Evolutionary conservation across 1,140 invertebrate species (phyloP), one percentile per base, ranked within the genome.

Genomic region (Zaprionus ornatus): DNA sequence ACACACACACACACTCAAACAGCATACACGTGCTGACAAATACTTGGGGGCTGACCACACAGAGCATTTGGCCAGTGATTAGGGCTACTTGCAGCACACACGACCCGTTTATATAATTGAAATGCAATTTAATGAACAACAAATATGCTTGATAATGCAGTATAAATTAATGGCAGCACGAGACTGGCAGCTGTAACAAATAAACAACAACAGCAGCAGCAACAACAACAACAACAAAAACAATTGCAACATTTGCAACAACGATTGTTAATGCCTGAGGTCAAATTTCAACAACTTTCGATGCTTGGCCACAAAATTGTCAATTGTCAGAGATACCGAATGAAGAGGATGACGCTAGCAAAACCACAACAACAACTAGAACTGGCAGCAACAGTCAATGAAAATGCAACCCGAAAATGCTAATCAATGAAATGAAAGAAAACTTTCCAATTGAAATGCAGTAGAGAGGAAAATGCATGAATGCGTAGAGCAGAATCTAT

Each of bases 71-170:
- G 12, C 66, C 65, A 87, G 80, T 84, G 84, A 90, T 79, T 84
- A 87, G 80, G 80, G 59, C 73, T 77, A 70, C 70, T 70, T 57
- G 63, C 69, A 72, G 35, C 56, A 59, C 65, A 84, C 52, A 42
- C 65, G 50, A 81, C 19, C 45, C 45, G 45, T 74, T 65, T 87
- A 66, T 70, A 57, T 69, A 78, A 78, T 82, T 78, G 77, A 84
- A 88, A 84, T 87, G 70, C 77, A 84, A 87, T 87, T 87, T 87
- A 87, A 87, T 88, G 80, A 87, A 87, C 80, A 87, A 82, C 84
- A 88, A 84, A 87, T 88, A 78, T 79, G 71, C 35, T 68, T 62
- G 80, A 88, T 87, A 84, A 87, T 88, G 80, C 25, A 81, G 67
- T 80, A 65, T 54, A 84, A 84, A 87, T 87, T 87, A 88, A 88